phyloP scores from a whole-genome alignment of 2,797 vertebrate species.

The Eupleurogrammus muticus region DNA sequence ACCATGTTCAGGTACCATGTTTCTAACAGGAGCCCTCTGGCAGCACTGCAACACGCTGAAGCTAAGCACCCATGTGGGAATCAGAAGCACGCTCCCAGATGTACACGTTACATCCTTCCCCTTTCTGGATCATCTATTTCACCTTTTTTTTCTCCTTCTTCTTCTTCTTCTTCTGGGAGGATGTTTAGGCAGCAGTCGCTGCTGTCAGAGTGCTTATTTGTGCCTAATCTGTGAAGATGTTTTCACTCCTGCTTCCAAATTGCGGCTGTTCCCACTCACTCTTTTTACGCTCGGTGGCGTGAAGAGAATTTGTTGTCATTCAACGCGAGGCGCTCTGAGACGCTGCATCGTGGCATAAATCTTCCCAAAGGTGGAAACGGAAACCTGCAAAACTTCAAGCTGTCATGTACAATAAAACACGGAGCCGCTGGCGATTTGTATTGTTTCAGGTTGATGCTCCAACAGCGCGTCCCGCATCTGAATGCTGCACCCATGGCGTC shows the following conservation, averaged over 20 bases:
- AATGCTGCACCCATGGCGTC: neutral
- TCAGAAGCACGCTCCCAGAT: slow-evolving; percentile 62
- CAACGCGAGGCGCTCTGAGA: neutral
- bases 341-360: slow-evolving; percentile 3
- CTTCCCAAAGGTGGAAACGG: neutral
- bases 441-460: neutral
- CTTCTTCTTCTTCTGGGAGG: slow-evolving; percentile 22
- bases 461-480: neutral
- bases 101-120: slow-evolving; percentile 74
- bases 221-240: slow-evolving; percentile 51
- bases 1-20: slow-evolving; percentile 64
- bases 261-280: slow-evolving; percentile 1
- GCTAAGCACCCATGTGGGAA: slow-evolving; percentile 74
- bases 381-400: slow-evolving; percentile 3
- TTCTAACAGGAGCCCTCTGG: slow-evolving; percentile 74
- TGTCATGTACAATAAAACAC: slow-evolving; percentile 1
- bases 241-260: slow-evolving; percentile 34
- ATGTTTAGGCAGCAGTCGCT: slow-evolving; percentile 44
- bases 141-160: slow-evolving; percentile 36
- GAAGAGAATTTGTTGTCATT: slow-evolving; percentile 8
- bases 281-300: slow-evolving; percentile 26
- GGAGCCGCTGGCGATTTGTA: neutral
- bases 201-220: slow-evolving; percentile 50
- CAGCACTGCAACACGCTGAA: slow-evolving; percentile 65
- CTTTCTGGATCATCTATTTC: slow-evolving; percentile 75